Evolutionary conservation across 2,888 invertebrate species (phyloP).

Genomic region (Teinopalpus imperialis): DNA sequence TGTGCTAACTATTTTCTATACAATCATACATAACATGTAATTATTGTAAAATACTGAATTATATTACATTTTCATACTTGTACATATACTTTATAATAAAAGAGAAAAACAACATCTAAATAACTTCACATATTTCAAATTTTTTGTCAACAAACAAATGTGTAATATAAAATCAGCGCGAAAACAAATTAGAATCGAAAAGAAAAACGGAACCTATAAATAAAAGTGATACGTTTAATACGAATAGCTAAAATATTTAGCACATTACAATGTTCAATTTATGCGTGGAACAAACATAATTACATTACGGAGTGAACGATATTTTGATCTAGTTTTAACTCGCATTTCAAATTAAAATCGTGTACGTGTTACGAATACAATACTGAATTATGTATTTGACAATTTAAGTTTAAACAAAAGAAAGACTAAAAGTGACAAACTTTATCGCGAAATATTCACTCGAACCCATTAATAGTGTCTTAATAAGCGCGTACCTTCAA

Average conservation of each 20-base stretch:
- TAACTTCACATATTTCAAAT: too few relatives aligned
- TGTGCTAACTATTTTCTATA: too few relatives aligned
- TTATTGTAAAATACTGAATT: too few relatives aligned
- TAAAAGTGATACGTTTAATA: slow-evolving; percentile 9
- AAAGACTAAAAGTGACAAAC: slow-evolving; percentile 18
- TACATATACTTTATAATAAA: too few relatives aligned
- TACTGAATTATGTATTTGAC: slow-evolving; percentile 13
- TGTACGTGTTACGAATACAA: slow-evolving; percentile 4
- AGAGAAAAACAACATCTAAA: too few relatives aligned
- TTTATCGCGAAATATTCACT: slow-evolving; percentile 19
- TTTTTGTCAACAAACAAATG: too few relatives aligned
- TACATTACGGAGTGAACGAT: not conserved
- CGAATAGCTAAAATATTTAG: slow-evolving; percentile 15
- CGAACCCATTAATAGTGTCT: slow-evolving; percentile 25
- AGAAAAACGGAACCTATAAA: slow-evolving; percentile 4
- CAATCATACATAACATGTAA: too few relatives aligned
- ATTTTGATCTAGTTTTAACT: slow-evolving; percentile 5
- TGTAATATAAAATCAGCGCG: too few relatives aligned
- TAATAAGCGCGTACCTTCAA: slow-evolving; percentile 8
- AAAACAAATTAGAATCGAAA: too few relatives aligned
- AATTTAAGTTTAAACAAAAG: slow-evolving; percentile 10
- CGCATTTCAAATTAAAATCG: slow-evolving; percentile 3
- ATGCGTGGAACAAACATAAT: slow-evolving; percentile 1
- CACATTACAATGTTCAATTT: slow-evolving; percentile 15
- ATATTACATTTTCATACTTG: too few relatives aligned